Percentiles rank a stretch among this genome's conserved stretches.
These are phyloP conservation scores for Catostylus mosaicus DNA, from an alignment of 30 jellyfish, hydroid and myxozoan species.

Conservation along the genomic window DNA sequence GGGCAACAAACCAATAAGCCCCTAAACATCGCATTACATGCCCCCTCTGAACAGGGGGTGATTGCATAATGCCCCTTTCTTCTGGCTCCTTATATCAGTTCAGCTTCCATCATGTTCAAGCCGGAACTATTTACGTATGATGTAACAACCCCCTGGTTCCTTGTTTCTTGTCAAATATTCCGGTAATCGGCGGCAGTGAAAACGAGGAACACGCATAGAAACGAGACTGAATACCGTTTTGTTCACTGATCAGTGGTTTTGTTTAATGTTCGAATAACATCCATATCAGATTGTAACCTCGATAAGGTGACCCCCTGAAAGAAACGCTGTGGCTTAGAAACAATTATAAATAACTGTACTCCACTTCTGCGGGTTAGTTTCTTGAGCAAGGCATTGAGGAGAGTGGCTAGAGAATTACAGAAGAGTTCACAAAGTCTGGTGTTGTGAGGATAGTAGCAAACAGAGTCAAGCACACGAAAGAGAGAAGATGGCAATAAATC, in stretches of 20 bases:
- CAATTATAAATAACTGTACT: constrained; percentile 14
- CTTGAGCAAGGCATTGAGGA: not conserved
- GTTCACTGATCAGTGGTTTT: too few species aligned
- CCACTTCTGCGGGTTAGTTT: not conserved
- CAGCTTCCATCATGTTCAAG: too few species aligned
- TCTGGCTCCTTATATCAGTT: too few species aligned
- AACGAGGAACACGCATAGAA: not conserved
- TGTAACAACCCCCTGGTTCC: not conserved
- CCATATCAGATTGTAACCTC: not conserved
- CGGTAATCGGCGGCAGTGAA: not conserved
- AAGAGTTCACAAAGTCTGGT: constrained; percentile 9
- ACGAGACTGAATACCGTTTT: constrained; percentile 5
- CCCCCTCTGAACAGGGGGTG: too few species aligned
- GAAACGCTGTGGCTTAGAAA: constrained; percentile 21
- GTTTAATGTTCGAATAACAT: not conserved
- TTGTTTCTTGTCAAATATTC: not conserved
- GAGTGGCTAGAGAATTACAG: not conserved
- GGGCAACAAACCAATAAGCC: too few species aligned
- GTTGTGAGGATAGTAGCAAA: too few species aligned
- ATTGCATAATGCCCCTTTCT: too few species aligned
- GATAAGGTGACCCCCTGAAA: constrained; percentile 16
- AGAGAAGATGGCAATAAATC: constrained; percentile 48
- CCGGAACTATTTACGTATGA: not conserved
- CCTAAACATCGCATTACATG: too few species aligned
- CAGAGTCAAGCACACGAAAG: not conserved